Conservation (phyloP, 2,797 vertebrate species). For the Carapus acus region DNA sequence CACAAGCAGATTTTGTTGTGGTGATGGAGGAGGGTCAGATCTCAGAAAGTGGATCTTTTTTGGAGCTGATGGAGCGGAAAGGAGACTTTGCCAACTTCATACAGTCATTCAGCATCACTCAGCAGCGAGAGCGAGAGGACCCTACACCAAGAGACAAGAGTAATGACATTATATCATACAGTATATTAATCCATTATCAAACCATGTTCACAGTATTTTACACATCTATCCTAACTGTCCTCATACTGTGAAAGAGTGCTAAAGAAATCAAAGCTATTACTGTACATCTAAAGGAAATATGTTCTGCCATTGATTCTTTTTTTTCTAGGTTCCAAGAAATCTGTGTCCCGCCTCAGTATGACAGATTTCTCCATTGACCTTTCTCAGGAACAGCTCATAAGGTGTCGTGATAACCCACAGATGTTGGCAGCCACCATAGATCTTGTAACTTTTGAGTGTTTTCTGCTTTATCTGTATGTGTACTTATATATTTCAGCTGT, state of each 20-base stretch:
- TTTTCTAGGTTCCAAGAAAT: constrained; percentile 56
- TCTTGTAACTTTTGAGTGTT: too few species aligned
- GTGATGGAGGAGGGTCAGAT: constrained; percentile 86
- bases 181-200: too few species aligned
- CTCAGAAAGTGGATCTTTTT: constrained; percentile 85
- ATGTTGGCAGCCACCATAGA: too few species aligned
- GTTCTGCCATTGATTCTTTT: background rate
- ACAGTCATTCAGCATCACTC: constrained; percentile 61
- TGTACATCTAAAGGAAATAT: too few species aligned
- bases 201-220: too few species aligned
- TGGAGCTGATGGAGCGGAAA: constrained; percentile 76
- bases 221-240: too few species aligned
- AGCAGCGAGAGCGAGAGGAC: constrained; percentile 41
- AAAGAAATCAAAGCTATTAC: too few species aligned
- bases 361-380: constrained; percentile 63
- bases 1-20: constrained; percentile 80
- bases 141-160: constrained; percentile 55
- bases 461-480: background rate
- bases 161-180: background rate
- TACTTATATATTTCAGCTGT: constrained; percentile 36
- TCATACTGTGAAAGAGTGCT: too few species aligned
- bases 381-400: constrained; percentile 67
- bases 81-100: constrained; percentile 84
- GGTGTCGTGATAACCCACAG: constrained; percentile 34
- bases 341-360: constrained; percentile 56